These are phyloP conservation scores for Dryobotodes eremita DNA, from an alignment of 2,888 invertebrate species.

Conservation along the genomic window DNA sequence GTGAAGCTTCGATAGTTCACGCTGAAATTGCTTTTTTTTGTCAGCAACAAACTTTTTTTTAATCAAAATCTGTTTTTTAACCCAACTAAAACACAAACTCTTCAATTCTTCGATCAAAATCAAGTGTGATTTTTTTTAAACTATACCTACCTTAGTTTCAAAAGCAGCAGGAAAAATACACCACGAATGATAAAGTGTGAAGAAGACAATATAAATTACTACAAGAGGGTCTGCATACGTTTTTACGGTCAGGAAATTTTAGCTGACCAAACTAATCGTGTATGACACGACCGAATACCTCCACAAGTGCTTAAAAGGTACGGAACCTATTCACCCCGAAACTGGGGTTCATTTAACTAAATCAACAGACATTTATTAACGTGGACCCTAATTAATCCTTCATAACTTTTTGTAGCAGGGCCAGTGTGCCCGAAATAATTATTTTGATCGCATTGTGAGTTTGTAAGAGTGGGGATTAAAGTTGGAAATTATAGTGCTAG, in stretches of 20 bases:
- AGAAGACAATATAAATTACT: constrained; percentile 28
- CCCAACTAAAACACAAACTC: too few relatives aligned
- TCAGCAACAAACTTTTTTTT: not conserved
- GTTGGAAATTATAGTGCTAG: constrained; percentile 65
- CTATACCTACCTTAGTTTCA: not conserved
- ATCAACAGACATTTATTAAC: constrained; percentile 69
- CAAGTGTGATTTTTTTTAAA: not conserved
- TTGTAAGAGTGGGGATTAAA: constrained; percentile 59
- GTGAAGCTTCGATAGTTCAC: not conserved
- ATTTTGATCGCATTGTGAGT: constrained; percentile 71
- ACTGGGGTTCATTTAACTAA: constrained; percentile 68
- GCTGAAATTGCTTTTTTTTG: not conserved
- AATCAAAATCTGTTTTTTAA: too few relatives aligned
- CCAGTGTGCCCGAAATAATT: constrained; percentile 70
- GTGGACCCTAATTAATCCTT: constrained; percentile 69
- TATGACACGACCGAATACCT: constrained; percentile 56
- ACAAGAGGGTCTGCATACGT: constrained; percentile 43
- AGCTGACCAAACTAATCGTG: constrained; percentile 57
- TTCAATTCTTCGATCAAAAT: not conserved
- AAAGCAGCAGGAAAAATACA: not conserved
- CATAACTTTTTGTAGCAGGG: constrained; percentile 69
- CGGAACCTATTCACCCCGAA: constrained; percentile 62
- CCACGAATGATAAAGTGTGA: not conserved
- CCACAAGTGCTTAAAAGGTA: constrained; percentile 60
- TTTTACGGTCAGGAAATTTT: constrained; percentile 53